Percentiles rank a stretch among this genome's conserved stretches.
Conservation (phyloP, 2,797 vertebrate species). For the Fratercula arctica region DNA sequence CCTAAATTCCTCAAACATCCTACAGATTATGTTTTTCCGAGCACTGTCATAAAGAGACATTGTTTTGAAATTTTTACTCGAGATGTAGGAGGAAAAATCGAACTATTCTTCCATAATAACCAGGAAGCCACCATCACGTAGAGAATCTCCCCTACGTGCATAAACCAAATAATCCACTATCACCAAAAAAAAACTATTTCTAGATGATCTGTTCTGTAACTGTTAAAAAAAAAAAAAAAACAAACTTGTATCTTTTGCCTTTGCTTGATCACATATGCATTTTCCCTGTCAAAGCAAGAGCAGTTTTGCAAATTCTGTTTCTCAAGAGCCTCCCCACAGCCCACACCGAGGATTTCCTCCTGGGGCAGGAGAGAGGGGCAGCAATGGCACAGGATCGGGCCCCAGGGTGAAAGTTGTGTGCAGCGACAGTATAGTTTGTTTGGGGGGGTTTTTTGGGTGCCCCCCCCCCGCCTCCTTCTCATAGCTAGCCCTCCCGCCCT, state of each 20-base stretch:
- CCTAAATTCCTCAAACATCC: background rate
- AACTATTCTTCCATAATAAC: background rate
- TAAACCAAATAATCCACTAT: background rate
- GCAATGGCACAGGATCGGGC: background rate
- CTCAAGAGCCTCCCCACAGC: background rate
- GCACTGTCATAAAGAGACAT: background rate
- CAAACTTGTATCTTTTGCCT: background rate
- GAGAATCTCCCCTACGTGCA: rapidly evolving
- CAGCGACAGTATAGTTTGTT: background rate
- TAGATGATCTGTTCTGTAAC: background rate
- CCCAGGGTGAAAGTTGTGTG: background rate
- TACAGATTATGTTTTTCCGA: background rate
- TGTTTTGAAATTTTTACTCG: background rate
- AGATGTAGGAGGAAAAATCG: background rate
- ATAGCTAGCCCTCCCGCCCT: background rate
- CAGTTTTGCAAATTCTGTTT: background rate
- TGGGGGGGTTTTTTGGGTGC: background rate
- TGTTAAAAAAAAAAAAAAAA: background rate
- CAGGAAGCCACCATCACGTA: background rate
- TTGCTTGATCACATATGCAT: rapidly evolving
- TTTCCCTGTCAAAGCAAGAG: background rate
- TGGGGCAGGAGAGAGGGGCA: background rate
- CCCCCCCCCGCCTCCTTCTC: background rate
- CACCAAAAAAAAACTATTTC: background rate
- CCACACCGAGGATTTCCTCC: rapidly evolving